Conservation (phyloP, 2,797 vertebrate species). For the Chromobotia macracanthus region DNA sequence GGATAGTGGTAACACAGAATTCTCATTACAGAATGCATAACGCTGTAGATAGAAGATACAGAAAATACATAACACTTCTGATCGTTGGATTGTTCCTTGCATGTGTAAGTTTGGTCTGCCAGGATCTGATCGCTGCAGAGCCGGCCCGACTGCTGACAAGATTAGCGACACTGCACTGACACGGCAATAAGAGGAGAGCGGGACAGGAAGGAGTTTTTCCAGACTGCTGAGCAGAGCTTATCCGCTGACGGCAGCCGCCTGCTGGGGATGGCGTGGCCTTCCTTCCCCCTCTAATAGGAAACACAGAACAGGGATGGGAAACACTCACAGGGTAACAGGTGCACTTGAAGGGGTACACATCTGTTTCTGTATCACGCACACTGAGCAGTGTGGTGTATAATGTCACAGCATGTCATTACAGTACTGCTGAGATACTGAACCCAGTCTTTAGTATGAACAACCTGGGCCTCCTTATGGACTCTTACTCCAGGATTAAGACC, state of each 20-base stretch:
- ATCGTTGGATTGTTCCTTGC: slow-evolving; percentile 18
- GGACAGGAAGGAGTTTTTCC: slow-evolving; percentile 52
- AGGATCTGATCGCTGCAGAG: slow-evolving; percentile 54
- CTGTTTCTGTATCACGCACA: slow-evolving; percentile 15
- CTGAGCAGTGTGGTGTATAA: slow-evolving; percentile 20
- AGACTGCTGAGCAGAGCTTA: slow-evolving; percentile 49
- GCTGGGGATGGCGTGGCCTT: slow-evolving; percentile 40
- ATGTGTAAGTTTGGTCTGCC: slow-evolving; percentile 48
- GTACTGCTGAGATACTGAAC: slow-evolving; percentile 4
- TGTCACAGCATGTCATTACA: slow-evolving; percentile 19
- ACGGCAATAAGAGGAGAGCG: slow-evolving; percentile 7
- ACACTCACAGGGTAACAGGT: slow-evolving; percentile 46
- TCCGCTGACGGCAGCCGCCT: slow-evolving; percentile 42
- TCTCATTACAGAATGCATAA: too few species aligned
- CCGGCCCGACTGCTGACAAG: slow-evolving; percentile 53
- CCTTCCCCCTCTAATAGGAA: slow-evolving; percentile 42
- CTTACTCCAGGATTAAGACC: slow-evolving; percentile 73
- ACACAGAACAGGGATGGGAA: slow-evolving; percentile 25
- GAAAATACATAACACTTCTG: too few species aligned
- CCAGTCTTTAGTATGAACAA: slow-evolving; percentile 7
- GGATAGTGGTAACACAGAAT: too few species aligned
- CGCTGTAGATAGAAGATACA: too few species aligned
- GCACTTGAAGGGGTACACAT: slow-evolving; percentile 1
- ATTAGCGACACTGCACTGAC: slow-evolving; percentile 64
- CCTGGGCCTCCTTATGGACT: slow-evolving; percentile 69